Percentiles rank a stretch among this genome's conserved stretches.
Conservation (phyloP, 1,140 invertebrate genomes). For the Euborellia annulipes region DNA sequence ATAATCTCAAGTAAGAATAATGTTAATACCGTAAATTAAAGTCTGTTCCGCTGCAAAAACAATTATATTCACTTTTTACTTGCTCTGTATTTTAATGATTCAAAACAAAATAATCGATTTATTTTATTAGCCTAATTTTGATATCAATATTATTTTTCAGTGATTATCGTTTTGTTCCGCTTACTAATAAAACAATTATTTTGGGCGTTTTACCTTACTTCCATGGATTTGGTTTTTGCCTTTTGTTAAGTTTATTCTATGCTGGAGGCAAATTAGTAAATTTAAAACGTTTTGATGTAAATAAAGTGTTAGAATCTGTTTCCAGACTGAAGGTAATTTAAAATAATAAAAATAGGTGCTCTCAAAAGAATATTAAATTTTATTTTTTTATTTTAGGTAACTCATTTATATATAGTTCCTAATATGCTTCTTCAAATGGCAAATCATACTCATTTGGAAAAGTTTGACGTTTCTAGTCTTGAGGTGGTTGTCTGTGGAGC, state of each 20-base stretch:
- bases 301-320: too few species aligned
- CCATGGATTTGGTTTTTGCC: too few species aligned
- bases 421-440: constrained; percentile 10
- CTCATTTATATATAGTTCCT: constrained; percentile 2
- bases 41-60: too few species aligned
- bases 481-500: constrained; percentile 28
- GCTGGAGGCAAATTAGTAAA: too few species aligned
- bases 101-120: constrained; percentile 5
- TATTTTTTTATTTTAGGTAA: constrained; percentile 8
- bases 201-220: too few species aligned
- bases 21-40: too few species aligned
- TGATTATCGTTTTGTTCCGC: constrained; percentile 19
- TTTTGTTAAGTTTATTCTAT: too few species aligned
- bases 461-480: constrained; percentile 16
- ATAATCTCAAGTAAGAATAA: constrained; percentile 6
- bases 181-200: constrained; percentile 16
- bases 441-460: constrained; percentile 14
- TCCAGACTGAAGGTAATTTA: constrained; percentile 1
- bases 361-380: too few species aligned
- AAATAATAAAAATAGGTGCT: too few species aligned
- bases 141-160: constrained; percentile 31
- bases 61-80: not conserved
- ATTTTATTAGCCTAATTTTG: constrained; percentile 22
- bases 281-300: too few species aligned
- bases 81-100: not conserved